Conservation (phyloP, 2,797 vertebrate genomes). For the Hippoglossus hippoglossus region DNA sequence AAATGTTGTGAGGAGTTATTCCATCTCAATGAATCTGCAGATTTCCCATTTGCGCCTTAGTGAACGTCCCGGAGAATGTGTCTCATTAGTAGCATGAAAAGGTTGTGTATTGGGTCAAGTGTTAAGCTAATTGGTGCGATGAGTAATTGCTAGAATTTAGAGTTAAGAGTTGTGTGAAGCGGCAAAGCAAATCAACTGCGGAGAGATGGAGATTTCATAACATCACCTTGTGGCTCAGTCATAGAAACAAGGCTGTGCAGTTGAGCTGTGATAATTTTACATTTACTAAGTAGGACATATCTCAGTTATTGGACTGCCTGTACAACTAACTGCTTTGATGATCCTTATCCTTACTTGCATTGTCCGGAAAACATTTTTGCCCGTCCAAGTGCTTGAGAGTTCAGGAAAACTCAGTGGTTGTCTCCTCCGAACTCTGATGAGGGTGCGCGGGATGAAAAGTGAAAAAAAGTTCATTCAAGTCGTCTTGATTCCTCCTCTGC, state of each 20-base stretch:
- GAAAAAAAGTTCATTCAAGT: slow-evolving; percentile 29
- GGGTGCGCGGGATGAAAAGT: slow-evolving; percentile 40
- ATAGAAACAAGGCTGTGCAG: slow-evolving; percentile 3
- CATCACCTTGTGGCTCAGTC: slow-evolving; percentile 7
- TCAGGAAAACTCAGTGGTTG: slow-evolving; percentile 24
- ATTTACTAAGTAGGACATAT: background rate
- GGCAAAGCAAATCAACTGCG: slow-evolving; percentile 14
- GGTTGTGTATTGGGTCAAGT: slow-evolving; percentile 23
- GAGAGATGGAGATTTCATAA: slow-evolving; percentile 1
- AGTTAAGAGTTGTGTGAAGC: slow-evolving; percentile 21
- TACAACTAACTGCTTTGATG: background rate
- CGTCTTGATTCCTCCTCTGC: slow-evolving; percentile 40
- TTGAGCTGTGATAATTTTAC: slow-evolving; percentile 4
- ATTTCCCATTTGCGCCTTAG: slow-evolving; percentile 34
- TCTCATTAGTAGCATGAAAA: slow-evolving; percentile 45
- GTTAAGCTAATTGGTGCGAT: slow-evolving; percentile 45
- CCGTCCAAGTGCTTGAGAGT: slow-evolving; percentile 4
- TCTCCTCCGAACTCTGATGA: slow-evolving; percentile 16
- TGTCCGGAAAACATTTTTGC: slow-evolving; percentile 9
- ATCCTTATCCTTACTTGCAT: background rate
- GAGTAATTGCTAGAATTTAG: slow-evolving; percentile 31
- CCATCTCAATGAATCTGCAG: slow-evolving; percentile 29
- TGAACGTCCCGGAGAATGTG: slow-evolving; percentile 37
- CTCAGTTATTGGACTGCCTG: slow-evolving; percentile 4
- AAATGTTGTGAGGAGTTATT: slow-evolving; percentile 23